A percentile compares a stretch with the other conserved stretches of the same genome.
Evolutionary conservation across 2,113 vertebrate genomes (phyloP).

Genomic region (Strix aluco): DNA sequence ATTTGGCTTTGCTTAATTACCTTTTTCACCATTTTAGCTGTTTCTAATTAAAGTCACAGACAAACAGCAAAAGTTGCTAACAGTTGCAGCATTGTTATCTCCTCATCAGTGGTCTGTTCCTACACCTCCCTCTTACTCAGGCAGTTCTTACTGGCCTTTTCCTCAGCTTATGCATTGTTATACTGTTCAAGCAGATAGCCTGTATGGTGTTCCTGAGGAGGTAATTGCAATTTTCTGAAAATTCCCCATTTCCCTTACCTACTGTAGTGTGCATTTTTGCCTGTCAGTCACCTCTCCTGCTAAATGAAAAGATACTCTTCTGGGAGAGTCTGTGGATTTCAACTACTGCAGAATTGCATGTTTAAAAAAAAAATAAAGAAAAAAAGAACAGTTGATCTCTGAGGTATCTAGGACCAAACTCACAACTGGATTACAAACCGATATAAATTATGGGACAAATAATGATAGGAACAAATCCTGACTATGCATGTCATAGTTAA

Average conservation of each 20-base stretch:
- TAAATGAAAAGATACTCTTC: neutral
- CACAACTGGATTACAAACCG: neutral
- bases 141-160: neutral
- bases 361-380: neutral
- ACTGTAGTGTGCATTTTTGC: neutral
- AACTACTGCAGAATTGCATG: neutral
- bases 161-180: neutral
- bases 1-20: constrained; percentile 64
- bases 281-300: neutral
- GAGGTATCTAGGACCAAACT: neutral
- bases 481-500: neutral
- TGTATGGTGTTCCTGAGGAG: neutral
- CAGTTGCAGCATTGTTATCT: neutral
- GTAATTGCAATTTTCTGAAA: neutral
- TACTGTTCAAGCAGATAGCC: neutral
- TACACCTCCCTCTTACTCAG: neutral
- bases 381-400: neutral
- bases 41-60: constrained; percentile 60
- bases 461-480: neutral
- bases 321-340: neutral
- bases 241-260: neutral
- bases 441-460: neutral
- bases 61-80: constrained; percentile 24
- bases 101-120: neutral
- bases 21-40: constrained; percentile 54